Evolutionary conservation across 2,113 vertebrate genomes (phyloP), one percentile per base, ranked within the genome.

Genomic region (Erpornis zantholeuca): DNA sequence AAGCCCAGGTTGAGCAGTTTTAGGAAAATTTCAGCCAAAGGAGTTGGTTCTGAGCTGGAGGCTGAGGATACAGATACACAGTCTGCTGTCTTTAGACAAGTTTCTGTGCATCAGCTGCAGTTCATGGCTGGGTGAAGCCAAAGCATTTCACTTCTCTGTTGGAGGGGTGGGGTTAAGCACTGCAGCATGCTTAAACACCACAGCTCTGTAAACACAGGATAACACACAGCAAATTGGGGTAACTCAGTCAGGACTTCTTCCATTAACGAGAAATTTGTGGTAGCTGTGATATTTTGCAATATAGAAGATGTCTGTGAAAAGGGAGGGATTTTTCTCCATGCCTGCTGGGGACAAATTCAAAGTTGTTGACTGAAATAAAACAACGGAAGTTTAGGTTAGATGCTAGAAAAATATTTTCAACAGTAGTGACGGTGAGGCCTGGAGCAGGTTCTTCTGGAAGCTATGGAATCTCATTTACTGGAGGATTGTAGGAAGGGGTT

Each of bases 401-500:
- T 4, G 2, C 17, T 86, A 31, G 45, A 80, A 96, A 91, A 96
- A 61, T 82, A 76, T 82, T 92, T 95, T 90, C 33, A 65, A 11
- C 61, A 90, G 29, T 61, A 90, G 45, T n/a, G 31, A 86, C 42
- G 25, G 35, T 61, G 73, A 61, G 35, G 50, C 71, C 71, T 86
- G 59, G 18, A 90, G 82, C 56, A 66, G 54, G 70, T 61, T 95
- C 28, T 82, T 63, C 45, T 88, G 86, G 54, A 94, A 88, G 88
- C 15, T 1, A 1, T 57, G 50, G 59, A 94, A 85, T 93, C 68
- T 96, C 79, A 92, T 88, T 93, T 94, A 90, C 54, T 61, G 42
- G 35, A 61, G 79, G 54, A 77, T 88, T 88, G 63, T 50, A 88
- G 45, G 59, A 96, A 87, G 42, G 47, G 88, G 77, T 96, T 94